A percentile compares a stretch with the other conserved stretches of the same genome.
Evolutionary conservation across 2,797 vertebrate species (phyloP).

Genomic region (Artibeus jamaicensis): DNA sequence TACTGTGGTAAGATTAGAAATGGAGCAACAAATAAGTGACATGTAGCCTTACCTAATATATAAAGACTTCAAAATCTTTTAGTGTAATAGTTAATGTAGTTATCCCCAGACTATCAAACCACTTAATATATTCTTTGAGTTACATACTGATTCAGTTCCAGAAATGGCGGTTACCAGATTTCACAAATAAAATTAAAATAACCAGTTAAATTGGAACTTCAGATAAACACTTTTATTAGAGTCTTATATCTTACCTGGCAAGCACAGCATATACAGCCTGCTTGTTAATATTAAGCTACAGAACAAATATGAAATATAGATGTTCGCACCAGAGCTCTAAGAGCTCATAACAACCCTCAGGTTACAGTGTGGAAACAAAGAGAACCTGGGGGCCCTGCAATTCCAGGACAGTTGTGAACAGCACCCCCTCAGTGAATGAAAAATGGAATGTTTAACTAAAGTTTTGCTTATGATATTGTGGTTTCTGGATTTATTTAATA

Average conservation of each 20-base stretch:
- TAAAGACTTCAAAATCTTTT: not conserved
- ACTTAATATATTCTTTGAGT: not conserved
- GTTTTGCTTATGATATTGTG: not conserved
- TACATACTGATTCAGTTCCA: not conserved
- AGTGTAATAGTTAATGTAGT: not conserved
- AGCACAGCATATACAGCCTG: not conserved
- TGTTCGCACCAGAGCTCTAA: not conserved
- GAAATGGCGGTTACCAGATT: not conserved
- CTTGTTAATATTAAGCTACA: not conserved
- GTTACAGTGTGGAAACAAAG: not conserved
- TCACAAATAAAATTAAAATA: not conserved
- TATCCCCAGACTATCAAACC: not conserved
- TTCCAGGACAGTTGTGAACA: not conserved
- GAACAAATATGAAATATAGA: not conserved
- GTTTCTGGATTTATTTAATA: slow-evolving; percentile 35
- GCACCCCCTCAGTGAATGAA: not conserved
- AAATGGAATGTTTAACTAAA: not conserved
- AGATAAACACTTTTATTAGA: not conserved
- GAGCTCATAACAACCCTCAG: not conserved
- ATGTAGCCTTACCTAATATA: not conserved
- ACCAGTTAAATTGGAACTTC: not conserved
- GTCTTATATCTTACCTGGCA: not conserved
- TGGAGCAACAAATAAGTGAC: not conserved
- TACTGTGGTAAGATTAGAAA: not conserved
- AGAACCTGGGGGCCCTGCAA: not conserved